A percentile compares a stretch with the other conserved stretches of the same genome.
phyloP scores from a whole-genome alignment of 2,113 vertebrate genomes.

The Macroglossus sobrinus region DNA sequence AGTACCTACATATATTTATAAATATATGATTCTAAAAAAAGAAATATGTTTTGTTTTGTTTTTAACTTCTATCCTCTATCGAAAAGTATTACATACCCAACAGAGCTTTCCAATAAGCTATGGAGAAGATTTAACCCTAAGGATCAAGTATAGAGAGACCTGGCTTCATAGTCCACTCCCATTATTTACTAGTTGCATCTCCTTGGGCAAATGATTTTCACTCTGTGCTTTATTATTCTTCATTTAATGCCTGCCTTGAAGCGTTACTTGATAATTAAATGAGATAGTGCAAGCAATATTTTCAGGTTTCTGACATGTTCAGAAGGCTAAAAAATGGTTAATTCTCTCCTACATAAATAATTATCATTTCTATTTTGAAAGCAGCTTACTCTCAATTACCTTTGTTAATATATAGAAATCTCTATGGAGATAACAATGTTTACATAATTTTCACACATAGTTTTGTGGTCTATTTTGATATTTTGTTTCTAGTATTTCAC shows the following conservation, averaged over 20 bases:
- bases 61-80: neutral
- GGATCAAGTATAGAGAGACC: neutral
- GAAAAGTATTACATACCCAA: neutral
- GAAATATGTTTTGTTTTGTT: neutral
- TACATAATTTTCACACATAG: neutral
- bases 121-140: neutral
- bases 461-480: neutral
- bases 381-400: neutral
- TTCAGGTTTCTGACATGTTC: neutral
- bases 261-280: constrained; percentile 1
- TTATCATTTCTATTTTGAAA: neutral
- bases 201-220: neutral
- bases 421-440: neutral
- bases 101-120: neutral
- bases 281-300: neutral
- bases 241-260: neutral
- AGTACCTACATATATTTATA: no score
- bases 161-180: neutral
- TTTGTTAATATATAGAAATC: constrained; percentile 23
- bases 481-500: neutral
- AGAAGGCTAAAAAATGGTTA: neutral
- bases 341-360: neutral
- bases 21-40: neutral
- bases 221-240: neutral
- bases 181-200: neutral